These are phyloP conservation scores for Coregonus ussuriensis DNA, from an alignment of 2,797 vertebrate genomes.

Conservation along the genomic window DNA sequence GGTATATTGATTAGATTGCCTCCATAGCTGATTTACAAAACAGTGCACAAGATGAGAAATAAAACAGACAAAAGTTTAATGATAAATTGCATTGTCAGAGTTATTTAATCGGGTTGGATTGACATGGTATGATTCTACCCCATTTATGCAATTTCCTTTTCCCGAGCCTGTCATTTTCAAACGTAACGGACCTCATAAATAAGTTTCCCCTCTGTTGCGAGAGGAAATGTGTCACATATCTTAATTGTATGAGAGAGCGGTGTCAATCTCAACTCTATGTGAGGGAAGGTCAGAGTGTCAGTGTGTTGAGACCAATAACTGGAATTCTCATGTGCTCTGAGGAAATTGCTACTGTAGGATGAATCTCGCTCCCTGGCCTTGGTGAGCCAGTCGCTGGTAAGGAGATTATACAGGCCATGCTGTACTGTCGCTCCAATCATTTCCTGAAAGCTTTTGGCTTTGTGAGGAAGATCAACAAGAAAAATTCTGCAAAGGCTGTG, in stretches of 20 bases:
- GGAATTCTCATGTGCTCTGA: slow-evolving; percentile 30
- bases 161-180: not conserved
- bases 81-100: not conserved
- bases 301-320: slow-evolving; percentile 25
- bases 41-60: not conserved
- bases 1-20: not conserved
- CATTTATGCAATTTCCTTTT: not conserved
- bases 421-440: slow-evolving; percentile 15
- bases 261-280: slow-evolving; percentile 15
- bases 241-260: not conserved
- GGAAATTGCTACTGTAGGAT: slow-evolving; percentile 26
- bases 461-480: slow-evolving; percentile 1
- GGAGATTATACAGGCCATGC: slow-evolving; percentile 27
- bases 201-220: slow-evolving; percentile 1
- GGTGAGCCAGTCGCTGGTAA: slow-evolving; percentile 32
- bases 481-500: not conserved
- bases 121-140: not conserved
- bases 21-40: not conserved
- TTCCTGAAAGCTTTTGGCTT: slow-evolving; percentile 21
- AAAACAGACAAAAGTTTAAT: not conserved
- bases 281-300: slow-evolving; percentile 8
- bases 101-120: not conserved
- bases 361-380: slow-evolving; percentile 32
- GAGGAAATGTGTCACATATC: slow-evolving; percentile 26
- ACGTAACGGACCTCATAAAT: not conserved